A percentile compares a stretch with the other conserved stretches of the same genome.
Evolutionary conservation across 2,888 invertebrate species (phyloP).

Genomic region (Agrilus cyanescens): DNA sequence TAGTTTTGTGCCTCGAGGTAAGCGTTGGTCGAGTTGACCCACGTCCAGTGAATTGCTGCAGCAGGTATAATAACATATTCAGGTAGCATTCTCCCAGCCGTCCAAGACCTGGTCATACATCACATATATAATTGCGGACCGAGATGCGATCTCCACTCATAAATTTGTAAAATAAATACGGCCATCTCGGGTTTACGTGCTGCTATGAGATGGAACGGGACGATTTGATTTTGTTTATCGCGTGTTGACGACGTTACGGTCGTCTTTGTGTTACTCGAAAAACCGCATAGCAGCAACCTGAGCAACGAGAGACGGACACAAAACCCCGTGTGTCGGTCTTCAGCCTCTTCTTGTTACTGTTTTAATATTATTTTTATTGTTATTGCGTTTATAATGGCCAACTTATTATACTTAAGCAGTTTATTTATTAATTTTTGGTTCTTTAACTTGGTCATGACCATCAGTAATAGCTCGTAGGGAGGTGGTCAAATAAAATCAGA

Average conservation of each 20-base stretch:
- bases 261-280: conserved; percentile 5
- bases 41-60: background rate
- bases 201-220: conserved; percentile 27
- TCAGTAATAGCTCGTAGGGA: too few relatives aligned
- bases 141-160: conserved; percentile 35
- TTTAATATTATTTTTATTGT: too few relatives aligned
- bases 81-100: conserved; percentile 32
- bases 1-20: conserved; percentile 3
- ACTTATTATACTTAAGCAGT: too few relatives aligned
- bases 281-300: too few relatives aligned
- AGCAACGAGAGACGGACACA: too few relatives aligned
- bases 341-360: too few relatives aligned
- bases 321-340: too few relatives aligned
- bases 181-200: conserved; percentile 18
- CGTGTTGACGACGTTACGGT: conserved; percentile 30
- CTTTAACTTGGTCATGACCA: too few relatives aligned
- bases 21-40: background rate
- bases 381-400: too few relatives aligned
- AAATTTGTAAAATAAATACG: conserved; percentile 39
- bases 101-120: conserved; percentile 31
- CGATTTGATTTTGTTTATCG: conserved; percentile 34
- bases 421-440: too few relatives aligned
- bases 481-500: too few relatives aligned
- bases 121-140: conserved; percentile 35
- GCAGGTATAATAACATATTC: conserved; percentile 31